These are phyloP conservation scores for Perizoma affinitatum DNA, from an alignment of 2,888 invertebrate species.

Conservation along the genomic window DNA sequence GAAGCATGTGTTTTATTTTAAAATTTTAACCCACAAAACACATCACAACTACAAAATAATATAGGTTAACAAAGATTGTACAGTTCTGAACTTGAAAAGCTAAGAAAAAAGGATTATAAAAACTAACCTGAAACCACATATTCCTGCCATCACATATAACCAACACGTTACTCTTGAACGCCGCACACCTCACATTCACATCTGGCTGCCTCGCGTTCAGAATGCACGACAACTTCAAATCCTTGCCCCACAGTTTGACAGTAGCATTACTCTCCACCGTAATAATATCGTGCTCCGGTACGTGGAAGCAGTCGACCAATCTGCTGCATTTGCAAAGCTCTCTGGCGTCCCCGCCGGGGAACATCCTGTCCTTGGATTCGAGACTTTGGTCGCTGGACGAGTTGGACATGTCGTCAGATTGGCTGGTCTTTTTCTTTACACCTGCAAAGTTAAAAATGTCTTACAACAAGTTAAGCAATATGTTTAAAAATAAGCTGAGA, in stretches of 20 bases:
- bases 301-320: conserved; percentile 68
- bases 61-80: too few species aligned
- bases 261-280: conserved; percentile 71
- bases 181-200: conserved; percentile 61
- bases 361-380: conserved; percentile 57
- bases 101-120: too few species aligned
- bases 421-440: conserved; percentile 58
- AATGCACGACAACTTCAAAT: conserved; percentile 58
- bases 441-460: conserved; percentile 47
- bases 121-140: conserved; percentile 67
- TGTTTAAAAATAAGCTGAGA: too few species aligned
- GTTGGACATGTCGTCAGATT: conserved; percentile 56
- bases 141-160: conserved; percentile 69
- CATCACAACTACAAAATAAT: too few species aligned
- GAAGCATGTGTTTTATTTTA: too few species aligned
- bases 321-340: conserved; percentile 56
- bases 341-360: conserved; percentile 57
- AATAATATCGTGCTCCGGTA: conserved; percentile 60
- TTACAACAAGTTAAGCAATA: too few species aligned
- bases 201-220: conserved; percentile 64
- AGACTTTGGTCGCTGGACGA: conserved; percentile 65
- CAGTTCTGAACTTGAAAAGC: too few species aligned
- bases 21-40: too few species aligned
- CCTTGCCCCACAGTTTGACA: conserved; percentile 69
- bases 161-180: conserved; percentile 63